phyloP scores from a whole-genome alignment of 2,888 invertebrate genomes.

The Clostera curtula region DNA sequence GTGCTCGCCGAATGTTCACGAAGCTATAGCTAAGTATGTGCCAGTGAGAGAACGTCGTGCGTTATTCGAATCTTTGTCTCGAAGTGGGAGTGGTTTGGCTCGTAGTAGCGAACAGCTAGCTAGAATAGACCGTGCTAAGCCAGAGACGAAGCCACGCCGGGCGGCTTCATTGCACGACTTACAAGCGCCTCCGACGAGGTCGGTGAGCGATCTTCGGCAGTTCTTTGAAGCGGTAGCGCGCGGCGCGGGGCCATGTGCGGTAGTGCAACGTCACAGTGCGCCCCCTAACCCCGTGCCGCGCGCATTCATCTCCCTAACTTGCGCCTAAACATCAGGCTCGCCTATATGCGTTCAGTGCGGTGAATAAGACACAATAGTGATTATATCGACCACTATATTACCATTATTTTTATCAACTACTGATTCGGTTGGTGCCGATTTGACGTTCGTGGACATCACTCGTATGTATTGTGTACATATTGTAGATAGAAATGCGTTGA shows the following conservation, averaged over 20 bases:
- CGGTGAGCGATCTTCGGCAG: slow-evolving; percentile 80
- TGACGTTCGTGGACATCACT: too few relatives aligned
- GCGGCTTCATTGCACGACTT: slow-evolving; percentile 81
- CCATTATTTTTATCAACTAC: too few relatives aligned
- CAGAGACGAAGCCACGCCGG: slow-evolving; percentile 70
- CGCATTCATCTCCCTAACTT: slow-evolving; percentile 56
- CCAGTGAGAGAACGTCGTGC: slow-evolving; percentile 82
- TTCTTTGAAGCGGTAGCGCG: slow-evolving; percentile 79
- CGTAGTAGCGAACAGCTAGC: slow-evolving; percentile 78
- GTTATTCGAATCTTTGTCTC: slow-evolving; percentile 80
- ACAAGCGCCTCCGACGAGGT: slow-evolving; percentile 67
- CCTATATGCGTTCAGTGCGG: too few relatives aligned
- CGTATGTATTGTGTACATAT: slow-evolving; percentile 52
- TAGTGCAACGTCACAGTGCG: slow-evolving; percentile 47
- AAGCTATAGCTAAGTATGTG: slow-evolving; percentile 76
- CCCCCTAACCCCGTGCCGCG: slow-evolving; percentile 51
- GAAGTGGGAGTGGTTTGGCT: slow-evolving; percentile 76
- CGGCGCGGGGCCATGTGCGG: slow-evolving; percentile 45
- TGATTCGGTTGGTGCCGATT: too few relatives aligned
- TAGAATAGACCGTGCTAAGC: slow-evolving; percentile 18
- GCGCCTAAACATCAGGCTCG: slow-evolving; percentile 48
- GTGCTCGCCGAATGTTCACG: slow-evolving; percentile 64
- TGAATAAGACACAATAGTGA: too few relatives aligned
- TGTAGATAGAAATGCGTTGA: slow-evolving; percentile 64
- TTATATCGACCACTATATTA: too few relatives aligned